These are phyloP conservation scores for Plagodis pulveraria DNA, from an alignment of 2,888 invertebrate species.

Conservation along the genomic window DNA sequence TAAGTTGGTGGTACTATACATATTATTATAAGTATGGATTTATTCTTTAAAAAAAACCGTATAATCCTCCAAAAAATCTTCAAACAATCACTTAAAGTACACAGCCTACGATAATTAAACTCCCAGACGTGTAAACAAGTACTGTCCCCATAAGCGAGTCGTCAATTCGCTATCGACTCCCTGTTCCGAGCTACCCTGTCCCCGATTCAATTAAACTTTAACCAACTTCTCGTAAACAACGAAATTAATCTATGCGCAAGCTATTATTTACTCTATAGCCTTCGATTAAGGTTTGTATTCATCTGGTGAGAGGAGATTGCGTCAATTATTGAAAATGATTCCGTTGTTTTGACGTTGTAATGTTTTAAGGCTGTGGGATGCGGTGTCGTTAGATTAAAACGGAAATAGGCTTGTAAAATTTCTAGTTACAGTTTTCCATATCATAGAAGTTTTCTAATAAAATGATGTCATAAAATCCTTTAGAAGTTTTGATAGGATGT, in stretches of 20 bases:
- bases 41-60: no score
- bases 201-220: slow-evolving; percentile 82
- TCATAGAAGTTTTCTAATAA: no score
- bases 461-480: no score
- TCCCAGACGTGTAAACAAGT: slow-evolving; percentile 62
- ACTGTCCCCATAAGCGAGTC: slow-evolving; percentile 58
- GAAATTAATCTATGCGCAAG: slow-evolving; percentile 62
- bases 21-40: no score
- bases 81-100: slow-evolving; percentile 27
- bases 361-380: slow-evolving; percentile 43
- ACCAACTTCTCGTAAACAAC: slow-evolving; percentile 80
- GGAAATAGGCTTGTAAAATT: slow-evolving; percentile 15
- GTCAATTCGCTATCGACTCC: slow-evolving; percentile 69
- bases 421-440: background rate
- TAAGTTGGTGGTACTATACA: no score
- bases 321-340: slow-evolving; percentile 65
- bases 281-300: slow-evolving; percentile 20
- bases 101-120: slow-evolving; percentile 49
- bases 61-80: background rate
- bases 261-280: slow-evolving; percentile 53
- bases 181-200: slow-evolving; percentile 44
- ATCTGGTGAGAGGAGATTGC: slow-evolving; percentile 28
- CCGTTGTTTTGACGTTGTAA: slow-evolving; percentile 63
- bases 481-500: no score
- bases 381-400: slow-evolving; percentile 21